These are phyloP conservation scores for Glyphotaelius pellucidus DNA, from an alignment of 2,888 invertebrate species.

Conservation along the genomic window DNA sequence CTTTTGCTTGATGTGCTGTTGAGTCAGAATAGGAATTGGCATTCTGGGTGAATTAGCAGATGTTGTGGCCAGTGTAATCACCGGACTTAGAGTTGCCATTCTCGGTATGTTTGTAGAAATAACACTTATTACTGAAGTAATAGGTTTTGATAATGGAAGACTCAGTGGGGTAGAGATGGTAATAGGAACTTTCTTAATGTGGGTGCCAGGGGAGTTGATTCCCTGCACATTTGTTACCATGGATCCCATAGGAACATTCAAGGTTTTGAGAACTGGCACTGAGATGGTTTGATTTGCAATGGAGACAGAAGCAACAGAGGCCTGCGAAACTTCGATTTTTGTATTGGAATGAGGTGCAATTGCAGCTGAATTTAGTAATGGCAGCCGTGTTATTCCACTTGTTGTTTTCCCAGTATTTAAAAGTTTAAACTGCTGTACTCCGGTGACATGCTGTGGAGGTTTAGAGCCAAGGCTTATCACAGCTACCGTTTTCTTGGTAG, in stretches of 20 bases:
- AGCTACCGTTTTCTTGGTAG: slow-evolving; percentile 77
- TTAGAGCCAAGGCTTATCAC: slow-evolving; percentile 76
- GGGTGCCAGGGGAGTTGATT: slow-evolving; percentile 69
- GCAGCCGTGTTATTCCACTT: slow-evolving; percentile 71
- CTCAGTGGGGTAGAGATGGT: slow-evolving; percentile 72
- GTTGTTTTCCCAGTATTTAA: slow-evolving; percentile 71
- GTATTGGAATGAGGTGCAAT: slow-evolving; percentile 74
- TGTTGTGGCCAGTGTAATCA: slow-evolving; percentile 73
- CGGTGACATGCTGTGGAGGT: slow-evolving; percentile 71
- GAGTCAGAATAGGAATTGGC: slow-evolving; percentile 74
- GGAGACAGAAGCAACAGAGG: slow-evolving; percentile 78
- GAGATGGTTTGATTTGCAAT: slow-evolving; percentile 77
- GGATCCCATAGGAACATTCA: slow-evolving; percentile 72
- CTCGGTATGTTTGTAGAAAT: slow-evolving; percentile 74
- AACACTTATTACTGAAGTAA: slow-evolving; percentile 75
- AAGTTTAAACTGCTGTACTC: slow-evolving; percentile 75
- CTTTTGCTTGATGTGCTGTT: slow-evolving; percentile 76
- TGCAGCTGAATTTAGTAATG: slow-evolving; percentile 72
- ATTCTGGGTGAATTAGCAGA: slow-evolving; percentile 71
- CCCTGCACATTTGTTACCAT: slow-evolving; percentile 68
- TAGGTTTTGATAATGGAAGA: slow-evolving; percentile 73
- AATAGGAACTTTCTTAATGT: slow-evolving; percentile 72
- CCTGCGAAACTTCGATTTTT: slow-evolving; percentile 78
- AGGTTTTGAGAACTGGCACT: slow-evolving; percentile 74
- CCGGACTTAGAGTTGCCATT: slow-evolving; percentile 72